Conservation (phyloP, 2,888 invertebrate genomes). For the Chalcosyrphus nemorum region DNA sequence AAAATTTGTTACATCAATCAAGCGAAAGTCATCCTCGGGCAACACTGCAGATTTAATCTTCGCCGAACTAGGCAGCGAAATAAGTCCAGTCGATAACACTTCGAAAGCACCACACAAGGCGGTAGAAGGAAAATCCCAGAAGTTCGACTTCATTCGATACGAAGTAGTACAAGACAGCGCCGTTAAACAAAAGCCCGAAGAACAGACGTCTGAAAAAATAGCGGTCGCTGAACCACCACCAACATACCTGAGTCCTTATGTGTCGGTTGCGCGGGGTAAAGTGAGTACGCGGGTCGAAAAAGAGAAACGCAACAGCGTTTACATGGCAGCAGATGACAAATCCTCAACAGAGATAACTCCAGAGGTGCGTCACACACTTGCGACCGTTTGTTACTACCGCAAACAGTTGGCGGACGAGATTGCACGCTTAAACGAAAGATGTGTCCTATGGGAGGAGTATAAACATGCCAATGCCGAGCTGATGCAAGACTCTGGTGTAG, state of each 20-base stretch:
- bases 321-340: constrained; percentile 72
- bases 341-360: constrained; percentile 2
- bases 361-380: constrained; percentile 73
- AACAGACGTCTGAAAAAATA: constrained; percentile 18
- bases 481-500: constrained; percentile 79
- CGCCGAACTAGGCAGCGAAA: constrained; percentile 15
- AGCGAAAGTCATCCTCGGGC: constrained; percentile 59
- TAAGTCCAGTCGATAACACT: constrained; percentile 65
- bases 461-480: constrained; percentile 76
- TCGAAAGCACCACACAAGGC: neutral
- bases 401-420: constrained; percentile 82
- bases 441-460: constrained; percentile 83
- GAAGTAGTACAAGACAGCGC: too few species aligned
- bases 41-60: constrained; percentile 21
- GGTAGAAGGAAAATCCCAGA: constrained; percentile 27
- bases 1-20: constrained; percentile 75
- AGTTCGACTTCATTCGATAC: constrained; percentile 75
- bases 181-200: too few species aligned
- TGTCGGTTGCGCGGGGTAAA: constrained; percentile 84
- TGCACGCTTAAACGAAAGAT: constrained; percentile 81
- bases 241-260: constrained; percentile 82
- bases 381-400: constrained; percentile 78
- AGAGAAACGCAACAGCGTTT: constrained; percentile 78
- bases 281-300: constrained; percentile 82
- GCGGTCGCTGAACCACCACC: constrained; percentile 53